Evolutionary conservation across 2,888 invertebrate species (phyloP), one percentile per base, ranked within the genome.

Genomic region (Incurvaria masculella): DNA sequence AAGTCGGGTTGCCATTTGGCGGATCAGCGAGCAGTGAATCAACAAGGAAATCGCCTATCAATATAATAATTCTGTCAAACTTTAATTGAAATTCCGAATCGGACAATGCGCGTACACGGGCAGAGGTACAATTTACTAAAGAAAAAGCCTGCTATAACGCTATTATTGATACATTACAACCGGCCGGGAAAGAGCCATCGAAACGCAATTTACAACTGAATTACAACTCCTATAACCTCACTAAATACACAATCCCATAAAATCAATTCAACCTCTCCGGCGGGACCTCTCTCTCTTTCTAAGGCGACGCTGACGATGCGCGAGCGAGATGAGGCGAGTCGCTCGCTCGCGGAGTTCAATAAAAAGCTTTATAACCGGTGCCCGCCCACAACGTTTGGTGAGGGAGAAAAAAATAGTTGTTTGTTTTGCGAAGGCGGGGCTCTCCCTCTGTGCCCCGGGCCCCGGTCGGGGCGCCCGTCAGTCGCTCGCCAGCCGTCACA

Each of bases 151-250:
- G 63, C 65, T 62, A 59, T 33, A 33, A 33, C 33, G 11, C 33
- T 69, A 70, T 69, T 76, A 76, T 78, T 76, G 75, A 78, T 74
- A 78, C 76, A 76, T 76, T 78, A 78, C 65, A 68, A 65, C 16
- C 20, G 56, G 59, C 57, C 65, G 70, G 69, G 60, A 73, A 72
- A 74, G 73, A 73, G 70, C 69, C 67, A 66, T 72, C 63, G 50
- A 33, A 14, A 33, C 33, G 62, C 69, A 69, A 75, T 76, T 76
- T 73, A 74, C 75, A 75, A 71, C 72, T 69, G 75, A 72, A 74
- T 75, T 73, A 75, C 75, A 75, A 76, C 74, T 73, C 68, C 64
- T 64, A 65, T 65, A 59, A 60, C 63, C 69, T 64, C 66, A 65
- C 71, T 73, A 74, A 75, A 72, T 65, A 76, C 71, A 75, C 75